These are phyloP conservation scores for Zosterops japonicus DNA, from an alignment of 2,113 vertebrate species.

Conservation along the genomic window DNA sequence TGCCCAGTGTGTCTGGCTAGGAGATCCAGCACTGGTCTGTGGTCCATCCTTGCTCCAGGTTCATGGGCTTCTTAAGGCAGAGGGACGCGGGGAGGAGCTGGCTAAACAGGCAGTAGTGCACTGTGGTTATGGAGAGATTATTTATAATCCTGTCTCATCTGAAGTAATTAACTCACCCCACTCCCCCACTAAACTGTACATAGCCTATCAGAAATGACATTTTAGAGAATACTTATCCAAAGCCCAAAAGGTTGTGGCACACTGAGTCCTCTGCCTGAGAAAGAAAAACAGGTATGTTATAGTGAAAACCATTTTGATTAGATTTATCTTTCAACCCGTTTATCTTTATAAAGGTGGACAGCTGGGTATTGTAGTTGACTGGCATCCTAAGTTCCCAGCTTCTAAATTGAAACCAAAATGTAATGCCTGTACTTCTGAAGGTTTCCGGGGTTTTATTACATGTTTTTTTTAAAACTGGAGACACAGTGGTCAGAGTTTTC, in stretches of 20 bases:
- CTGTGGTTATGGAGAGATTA: neutral
- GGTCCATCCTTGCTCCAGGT: neutral
- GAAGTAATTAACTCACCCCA: accelerated
- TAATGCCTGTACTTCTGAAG: neutral
- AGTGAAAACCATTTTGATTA: neutral
- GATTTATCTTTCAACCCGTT: neutral
- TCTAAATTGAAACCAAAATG: neutral
- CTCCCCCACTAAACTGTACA: neutral
- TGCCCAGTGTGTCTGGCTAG: too few relatives aligned
- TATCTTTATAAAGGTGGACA: neutral
- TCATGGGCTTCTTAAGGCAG: neutral
- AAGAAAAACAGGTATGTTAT: neutral
- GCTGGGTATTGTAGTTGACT: neutral
- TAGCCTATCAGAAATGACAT: neutral
- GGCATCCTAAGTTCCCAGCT: neutral
- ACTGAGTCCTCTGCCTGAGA: neutral
- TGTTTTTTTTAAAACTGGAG: neutral
- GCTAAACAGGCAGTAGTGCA: neutral
- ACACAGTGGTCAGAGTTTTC: neutral
- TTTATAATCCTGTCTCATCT: neutral
- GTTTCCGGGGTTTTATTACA: neutral
- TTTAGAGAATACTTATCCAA: neutral
- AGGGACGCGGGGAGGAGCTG: neutral
- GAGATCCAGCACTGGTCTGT: neutral
- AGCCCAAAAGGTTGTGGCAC: neutral